A percentile compares a stretch with the other conserved stretches of the same genome.
phyloP scores from a whole-genome alignment of 2,888 invertebrate species.

The Synergus itoensis region DNA sequence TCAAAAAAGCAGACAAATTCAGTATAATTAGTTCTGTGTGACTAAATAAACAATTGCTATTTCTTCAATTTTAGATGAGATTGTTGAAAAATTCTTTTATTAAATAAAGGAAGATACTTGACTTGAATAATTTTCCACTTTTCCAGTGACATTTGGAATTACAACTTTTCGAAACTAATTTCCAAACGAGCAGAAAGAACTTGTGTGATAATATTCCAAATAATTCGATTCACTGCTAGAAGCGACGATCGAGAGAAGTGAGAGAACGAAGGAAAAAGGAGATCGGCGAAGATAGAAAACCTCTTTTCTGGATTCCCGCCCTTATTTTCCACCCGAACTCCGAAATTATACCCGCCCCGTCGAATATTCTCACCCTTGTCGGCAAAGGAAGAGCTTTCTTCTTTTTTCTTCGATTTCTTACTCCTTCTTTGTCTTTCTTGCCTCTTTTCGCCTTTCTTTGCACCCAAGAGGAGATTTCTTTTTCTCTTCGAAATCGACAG shows the following conservation, averaged over 20 bases:
- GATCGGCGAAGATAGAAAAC: constrained; percentile 21
- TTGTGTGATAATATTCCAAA: constrained; percentile 7
- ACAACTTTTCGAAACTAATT: background rate
- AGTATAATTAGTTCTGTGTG: background rate
- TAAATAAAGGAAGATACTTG: background rate
- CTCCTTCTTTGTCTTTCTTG: background rate
- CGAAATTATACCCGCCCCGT: constrained; percentile 39
- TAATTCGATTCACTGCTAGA: constrained; percentile 14
- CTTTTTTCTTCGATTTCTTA: background rate
- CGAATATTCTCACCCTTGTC: constrained; percentile 23
- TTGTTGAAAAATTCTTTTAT: too few species aligned
- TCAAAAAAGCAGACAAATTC: too few species aligned
- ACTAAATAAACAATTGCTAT: too few species aligned
- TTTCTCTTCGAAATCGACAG: constrained; percentile 7
- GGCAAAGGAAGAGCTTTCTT: background rate
- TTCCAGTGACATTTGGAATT: background rate
- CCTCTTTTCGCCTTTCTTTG: background rate
- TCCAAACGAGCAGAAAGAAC: background rate
- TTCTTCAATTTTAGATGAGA: too few species aligned
- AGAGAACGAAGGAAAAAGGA: background rate
- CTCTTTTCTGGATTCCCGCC: constrained; percentile 6
- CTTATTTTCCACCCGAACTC: constrained; percentile 36
- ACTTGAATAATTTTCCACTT: background rate
- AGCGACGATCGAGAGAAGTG: constrained; percentile 9
- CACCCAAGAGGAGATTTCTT: constrained; percentile 19